phyloP scores from a whole-genome alignment of 2,888 invertebrate genomes.

The Pomacea canaliculata region DNA sequence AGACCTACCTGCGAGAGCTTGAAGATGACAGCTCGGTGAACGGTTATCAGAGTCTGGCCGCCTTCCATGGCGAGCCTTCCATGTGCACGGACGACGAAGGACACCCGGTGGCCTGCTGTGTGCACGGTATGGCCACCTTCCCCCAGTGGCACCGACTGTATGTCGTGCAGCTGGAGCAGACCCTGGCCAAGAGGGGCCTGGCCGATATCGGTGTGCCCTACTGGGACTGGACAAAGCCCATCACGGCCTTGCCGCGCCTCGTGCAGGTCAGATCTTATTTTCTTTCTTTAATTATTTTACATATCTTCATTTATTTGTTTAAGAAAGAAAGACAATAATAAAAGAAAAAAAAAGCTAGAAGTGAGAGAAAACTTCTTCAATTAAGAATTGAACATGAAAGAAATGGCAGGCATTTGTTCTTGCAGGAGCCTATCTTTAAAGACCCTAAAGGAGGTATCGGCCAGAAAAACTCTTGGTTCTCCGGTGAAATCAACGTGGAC shows the following conservation, averaged over 20 bases:
- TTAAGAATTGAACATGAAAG: not conserved
- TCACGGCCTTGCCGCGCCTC: constrained; percentile 23
- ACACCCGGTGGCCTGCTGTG: constrained; percentile 30
- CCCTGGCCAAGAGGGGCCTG: not conserved
- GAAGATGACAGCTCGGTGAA: constrained; percentile 14
- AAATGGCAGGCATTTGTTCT: not conserved
- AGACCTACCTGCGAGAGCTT: constrained; percentile 19
- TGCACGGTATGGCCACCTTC: constrained; percentile 38
- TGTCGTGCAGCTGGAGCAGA: constrained; percentile 33
- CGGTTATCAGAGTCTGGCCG: constrained; percentile 23
- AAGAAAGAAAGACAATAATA: too few species aligned
- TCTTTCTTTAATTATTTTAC: too few species aligned
- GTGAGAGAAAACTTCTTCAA: not conserved
- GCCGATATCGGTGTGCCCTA: constrained; percentile 29
- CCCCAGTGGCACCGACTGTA: constrained; percentile 40
- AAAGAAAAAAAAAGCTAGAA: not conserved
- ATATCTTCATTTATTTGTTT: too few species aligned
- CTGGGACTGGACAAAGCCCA: constrained; percentile 35
- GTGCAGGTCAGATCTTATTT: constrained; percentile 2
- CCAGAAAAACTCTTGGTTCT: constrained; percentile 37
- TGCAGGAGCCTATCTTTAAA: constrained; percentile 24
- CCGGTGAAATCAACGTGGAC: constrained; percentile 30
- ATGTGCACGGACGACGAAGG: constrained; percentile 18
- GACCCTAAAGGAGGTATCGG: constrained; percentile 31
- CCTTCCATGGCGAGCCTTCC: constrained; percentile 29